Evolutionary conservation across 2,113 vertebrate species (phyloP).

Genomic region (Cephalophus harveyi): DNA sequence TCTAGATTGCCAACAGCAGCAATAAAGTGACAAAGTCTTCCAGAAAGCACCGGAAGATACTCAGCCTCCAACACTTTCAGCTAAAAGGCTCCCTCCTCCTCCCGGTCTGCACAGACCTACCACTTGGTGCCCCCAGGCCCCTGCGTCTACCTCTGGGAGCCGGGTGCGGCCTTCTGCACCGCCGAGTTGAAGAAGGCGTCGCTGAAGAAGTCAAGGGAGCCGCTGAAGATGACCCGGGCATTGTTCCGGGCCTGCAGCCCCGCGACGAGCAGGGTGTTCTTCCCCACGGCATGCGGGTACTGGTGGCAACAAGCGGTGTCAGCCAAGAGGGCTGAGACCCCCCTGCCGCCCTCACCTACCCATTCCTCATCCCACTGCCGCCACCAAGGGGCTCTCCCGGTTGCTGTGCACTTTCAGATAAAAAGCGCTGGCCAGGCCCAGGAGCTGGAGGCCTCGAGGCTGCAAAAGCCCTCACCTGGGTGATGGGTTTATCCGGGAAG

Average conservation of each 20-base stretch:
- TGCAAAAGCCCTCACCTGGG: constrained; percentile 84
- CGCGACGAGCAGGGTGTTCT: constrained; percentile 96
- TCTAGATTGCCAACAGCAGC: background rate
- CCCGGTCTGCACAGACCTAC: background rate
- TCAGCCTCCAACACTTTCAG: background rate
- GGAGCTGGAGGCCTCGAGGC: background rate
- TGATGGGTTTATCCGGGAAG: constrained; percentile 95
- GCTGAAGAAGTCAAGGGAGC: constrained; percentile 97
- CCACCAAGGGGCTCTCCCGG: background rate
- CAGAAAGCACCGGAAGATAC: background rate
- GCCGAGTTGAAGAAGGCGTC: constrained; percentile 95
- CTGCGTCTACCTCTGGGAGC: constrained; percentile 86
- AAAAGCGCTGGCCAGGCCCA: background rate
- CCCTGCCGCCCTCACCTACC: background rate
- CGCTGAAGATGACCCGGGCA: constrained; percentile 94
- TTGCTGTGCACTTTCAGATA: background rate
- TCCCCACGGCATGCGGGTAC: constrained; percentile 97
- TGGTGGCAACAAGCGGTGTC: constrained; percentile 51
- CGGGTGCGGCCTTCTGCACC: constrained; percentile 91
- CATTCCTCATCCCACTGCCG: background rate
- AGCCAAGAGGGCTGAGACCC: background rate
- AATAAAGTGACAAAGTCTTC: background rate
- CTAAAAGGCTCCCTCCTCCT: background rate
- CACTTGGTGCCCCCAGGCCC: fast-evolving
- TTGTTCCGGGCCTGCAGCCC: constrained; percentile 98